Evolutionary conservation across 2,113 vertebrate species (phyloP).

Genomic region (Lepidothrix coronata): DNA sequence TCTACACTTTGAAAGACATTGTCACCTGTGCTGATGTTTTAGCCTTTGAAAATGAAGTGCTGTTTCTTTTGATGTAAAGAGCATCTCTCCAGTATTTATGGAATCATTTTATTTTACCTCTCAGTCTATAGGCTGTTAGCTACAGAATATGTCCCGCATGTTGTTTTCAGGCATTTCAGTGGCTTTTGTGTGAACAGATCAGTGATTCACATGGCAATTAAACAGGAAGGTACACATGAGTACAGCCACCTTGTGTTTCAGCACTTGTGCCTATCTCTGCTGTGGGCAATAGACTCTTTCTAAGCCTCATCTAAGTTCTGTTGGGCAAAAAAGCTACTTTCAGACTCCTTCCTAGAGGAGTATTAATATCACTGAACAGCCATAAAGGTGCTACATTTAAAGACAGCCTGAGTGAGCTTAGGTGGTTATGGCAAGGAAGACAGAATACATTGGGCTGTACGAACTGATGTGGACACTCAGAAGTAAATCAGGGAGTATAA

Average conservation of each 20-base stretch:
- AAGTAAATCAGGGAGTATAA: not conserved
- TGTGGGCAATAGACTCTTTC: not conserved
- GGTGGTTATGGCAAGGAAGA: not conserved
- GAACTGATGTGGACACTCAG: not conserved
- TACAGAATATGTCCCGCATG: not conserved
- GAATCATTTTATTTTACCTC: not conserved
- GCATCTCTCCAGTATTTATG: not conserved
- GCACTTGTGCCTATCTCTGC: not conserved
- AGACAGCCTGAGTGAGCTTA: not conserved
- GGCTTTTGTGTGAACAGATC: not conserved
- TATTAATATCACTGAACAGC: not conserved
- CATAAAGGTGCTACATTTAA: not conserved
- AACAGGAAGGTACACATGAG: not conserved
- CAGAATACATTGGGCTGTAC: not conserved
- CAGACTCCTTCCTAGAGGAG: not conserved
- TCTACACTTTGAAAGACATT: not conserved
- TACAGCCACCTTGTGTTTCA: not conserved
- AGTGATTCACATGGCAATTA: not conserved
- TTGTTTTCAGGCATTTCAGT: not conserved
- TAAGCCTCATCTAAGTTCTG: not conserved
- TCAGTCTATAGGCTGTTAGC: not conserved
- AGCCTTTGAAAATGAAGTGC: constrained; percentile 2
- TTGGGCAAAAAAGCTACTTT: not conserved
- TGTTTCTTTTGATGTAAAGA: constrained; percentile 15
- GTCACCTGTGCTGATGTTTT: constrained; percentile 4